Evolutionary conservation across 2,113 vertebrate species (phyloP).

Genomic region (Sturnira hondurensis): DNA sequence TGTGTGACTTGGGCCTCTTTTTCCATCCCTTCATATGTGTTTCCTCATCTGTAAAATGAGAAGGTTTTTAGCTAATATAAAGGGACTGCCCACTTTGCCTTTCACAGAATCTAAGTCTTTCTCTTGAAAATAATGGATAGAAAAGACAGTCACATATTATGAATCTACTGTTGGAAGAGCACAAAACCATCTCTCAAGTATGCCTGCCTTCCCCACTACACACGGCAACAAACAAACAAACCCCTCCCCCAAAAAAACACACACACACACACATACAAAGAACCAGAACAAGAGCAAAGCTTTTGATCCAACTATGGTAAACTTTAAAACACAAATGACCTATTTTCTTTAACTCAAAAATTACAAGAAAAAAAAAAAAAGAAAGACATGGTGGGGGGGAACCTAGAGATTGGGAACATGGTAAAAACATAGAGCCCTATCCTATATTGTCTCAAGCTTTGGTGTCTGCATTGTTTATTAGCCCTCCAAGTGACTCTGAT

Average conservation of each 20-base stretch:
- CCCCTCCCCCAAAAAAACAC: neutral
- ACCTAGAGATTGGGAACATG: neutral
- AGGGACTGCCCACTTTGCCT: neutral
- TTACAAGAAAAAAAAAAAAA: neutral
- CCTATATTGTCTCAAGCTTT: neutral
- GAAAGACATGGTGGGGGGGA: neutral
- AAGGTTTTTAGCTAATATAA: conserved; percentile 9
- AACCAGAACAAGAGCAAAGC: neutral
- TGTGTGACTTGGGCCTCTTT: neutral
- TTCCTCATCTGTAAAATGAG: neutral
- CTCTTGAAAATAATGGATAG: neutral
- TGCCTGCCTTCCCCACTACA: neutral
- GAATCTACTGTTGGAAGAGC: neutral
- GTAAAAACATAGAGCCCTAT: neutral
- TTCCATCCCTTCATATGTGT: neutral
- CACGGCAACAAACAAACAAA: neutral
- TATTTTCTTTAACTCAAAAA: neutral
- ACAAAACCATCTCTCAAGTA: neutral
- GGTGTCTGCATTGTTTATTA: neutral
- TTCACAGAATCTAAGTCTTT: neutral
- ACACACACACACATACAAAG: neutral
- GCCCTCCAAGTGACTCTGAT: neutral
- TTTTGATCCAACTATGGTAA: neutral
- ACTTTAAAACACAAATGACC: neutral
- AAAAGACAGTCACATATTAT: neutral